These are phyloP conservation scores for Nemotelus nigrinus DNA, from an alignment of 2,888 invertebrate genomes.

Conservation along the genomic window DNA sequence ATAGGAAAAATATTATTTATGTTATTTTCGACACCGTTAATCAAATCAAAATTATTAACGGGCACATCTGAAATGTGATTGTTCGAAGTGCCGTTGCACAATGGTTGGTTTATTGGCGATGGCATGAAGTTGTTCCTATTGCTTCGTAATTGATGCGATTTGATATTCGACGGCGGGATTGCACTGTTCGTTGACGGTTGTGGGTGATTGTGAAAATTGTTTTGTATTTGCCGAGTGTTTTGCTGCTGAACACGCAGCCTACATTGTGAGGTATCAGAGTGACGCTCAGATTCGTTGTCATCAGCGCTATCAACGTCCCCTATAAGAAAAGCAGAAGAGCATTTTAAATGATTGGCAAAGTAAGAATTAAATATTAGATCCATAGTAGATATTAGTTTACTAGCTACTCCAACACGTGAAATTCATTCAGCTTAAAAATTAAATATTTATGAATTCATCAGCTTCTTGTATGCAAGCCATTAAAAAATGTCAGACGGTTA, in stretches of 20 bases:
- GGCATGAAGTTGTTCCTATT: conserved; percentile 40
- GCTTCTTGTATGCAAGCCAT: no score
- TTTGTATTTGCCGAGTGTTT: conserved; percentile 50
- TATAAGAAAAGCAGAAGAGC: conserved; percentile 55
- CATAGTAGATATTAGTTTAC: no score
- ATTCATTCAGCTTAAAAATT: no score
- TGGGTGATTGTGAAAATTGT: conserved; percentile 52
- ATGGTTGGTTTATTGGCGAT: conserved; percentile 29
- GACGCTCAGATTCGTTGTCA: conserved; percentile 72
- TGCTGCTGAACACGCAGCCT: conserved; percentile 47
- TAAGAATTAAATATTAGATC: no score
- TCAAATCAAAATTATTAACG: conserved; percentile 56
- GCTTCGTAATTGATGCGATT: conserved; percentile 21
- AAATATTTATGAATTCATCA: no score
- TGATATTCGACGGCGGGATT: not conserved
- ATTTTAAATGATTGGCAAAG: not conserved
- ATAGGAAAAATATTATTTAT: conserved; percentile 51
- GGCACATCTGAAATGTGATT: conserved; percentile 46
- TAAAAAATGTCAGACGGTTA: no score
- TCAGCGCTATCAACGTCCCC: conserved; percentile 85
- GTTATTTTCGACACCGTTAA: conserved; percentile 53
- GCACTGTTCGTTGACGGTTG: conserved; percentile 20
- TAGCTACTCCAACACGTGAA: no score
- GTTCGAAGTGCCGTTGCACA: not conserved
- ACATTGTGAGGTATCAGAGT: conserved; percentile 64